Evolutionary conservation across 2,888 invertebrate genomes (phyloP).

Genomic region (Gisinianus flammeolus): DNA sequence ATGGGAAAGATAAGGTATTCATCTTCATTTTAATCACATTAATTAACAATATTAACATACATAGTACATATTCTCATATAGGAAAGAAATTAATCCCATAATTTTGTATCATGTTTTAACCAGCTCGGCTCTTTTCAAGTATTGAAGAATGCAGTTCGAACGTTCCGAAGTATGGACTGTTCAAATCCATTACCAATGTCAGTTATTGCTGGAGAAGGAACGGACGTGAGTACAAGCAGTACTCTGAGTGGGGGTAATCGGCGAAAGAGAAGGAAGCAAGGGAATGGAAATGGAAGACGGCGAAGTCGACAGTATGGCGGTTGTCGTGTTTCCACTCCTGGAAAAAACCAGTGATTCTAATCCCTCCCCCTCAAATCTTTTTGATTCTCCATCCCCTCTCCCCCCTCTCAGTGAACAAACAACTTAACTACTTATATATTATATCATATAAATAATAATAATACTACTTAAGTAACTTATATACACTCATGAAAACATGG

Average conservation of each 20-base stretch:
- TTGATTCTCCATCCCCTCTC: neutral
- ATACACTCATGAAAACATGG: no score
- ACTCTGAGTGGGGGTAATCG: constrained; percentile 16
- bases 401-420: constrained; percentile 6
- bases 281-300: constrained; percentile 29
- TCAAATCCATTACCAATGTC: constrained; percentile 61
- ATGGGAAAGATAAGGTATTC: constrained; percentile 60
- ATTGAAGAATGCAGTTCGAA: constrained; percentile 62
- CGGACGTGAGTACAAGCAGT: neutral
- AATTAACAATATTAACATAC: neutral
- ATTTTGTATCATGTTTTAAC: no score
- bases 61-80: neutral
- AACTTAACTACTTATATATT: neutral
- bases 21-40: neutral
- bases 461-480: no score
- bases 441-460: no score
- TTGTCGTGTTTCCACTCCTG: constrained; percentile 53
- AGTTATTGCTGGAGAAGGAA: constrained; percentile 55
- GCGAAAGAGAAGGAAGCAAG: constrained; percentile 47
- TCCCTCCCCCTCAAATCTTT: neutral
- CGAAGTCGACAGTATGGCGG: constrained; percentile 50
- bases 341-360: constrained; percentile 48
- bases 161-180: constrained; percentile 63
- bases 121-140: constrained; percentile 58
- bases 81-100: no score